Conservation (phyloP, 2,113 vertebrate species). For the Amblyornis subalaris region DNA sequence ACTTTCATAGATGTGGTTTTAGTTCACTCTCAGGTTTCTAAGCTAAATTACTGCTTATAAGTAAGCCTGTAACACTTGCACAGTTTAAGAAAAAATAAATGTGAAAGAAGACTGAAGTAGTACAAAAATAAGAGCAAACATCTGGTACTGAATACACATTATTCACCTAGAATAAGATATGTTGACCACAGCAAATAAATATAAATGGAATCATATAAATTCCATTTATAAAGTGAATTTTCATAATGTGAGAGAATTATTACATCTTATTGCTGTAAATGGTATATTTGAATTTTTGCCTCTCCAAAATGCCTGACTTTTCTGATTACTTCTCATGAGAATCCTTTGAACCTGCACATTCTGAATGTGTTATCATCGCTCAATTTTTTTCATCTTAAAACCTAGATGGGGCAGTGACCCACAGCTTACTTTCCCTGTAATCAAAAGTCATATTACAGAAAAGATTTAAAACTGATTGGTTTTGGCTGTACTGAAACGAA, state of each 20-base stretch:
- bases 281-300: neutral
- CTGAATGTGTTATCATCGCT: neutral
- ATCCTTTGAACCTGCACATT: neutral
- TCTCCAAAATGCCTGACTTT: conserved; percentile 6
- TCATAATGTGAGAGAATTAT: neutral
- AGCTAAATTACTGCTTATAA: neutral
- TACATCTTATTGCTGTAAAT: neutral
- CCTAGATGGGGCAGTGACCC: neutral
- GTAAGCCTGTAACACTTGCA: neutral
- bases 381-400: neutral
- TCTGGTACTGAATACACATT: neutral
- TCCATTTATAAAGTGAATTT: conserved; percentile 10
- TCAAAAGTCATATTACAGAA: neutral
- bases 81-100: neutral
- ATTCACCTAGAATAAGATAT: neutral
- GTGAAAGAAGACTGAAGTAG: neutral
- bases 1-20: neutral
- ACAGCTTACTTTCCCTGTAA: neutral
- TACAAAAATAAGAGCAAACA: neutral
- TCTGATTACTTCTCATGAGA: neutral
- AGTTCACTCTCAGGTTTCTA: neutral
- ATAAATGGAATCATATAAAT: neutral
- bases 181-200: conserved; percentile 17
- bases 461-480: neutral
- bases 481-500: neutral